Evolutionary conservation across 2,888 invertebrate genomes (phyloP).

Genomic region (Dryadula phaetusa): DNA sequence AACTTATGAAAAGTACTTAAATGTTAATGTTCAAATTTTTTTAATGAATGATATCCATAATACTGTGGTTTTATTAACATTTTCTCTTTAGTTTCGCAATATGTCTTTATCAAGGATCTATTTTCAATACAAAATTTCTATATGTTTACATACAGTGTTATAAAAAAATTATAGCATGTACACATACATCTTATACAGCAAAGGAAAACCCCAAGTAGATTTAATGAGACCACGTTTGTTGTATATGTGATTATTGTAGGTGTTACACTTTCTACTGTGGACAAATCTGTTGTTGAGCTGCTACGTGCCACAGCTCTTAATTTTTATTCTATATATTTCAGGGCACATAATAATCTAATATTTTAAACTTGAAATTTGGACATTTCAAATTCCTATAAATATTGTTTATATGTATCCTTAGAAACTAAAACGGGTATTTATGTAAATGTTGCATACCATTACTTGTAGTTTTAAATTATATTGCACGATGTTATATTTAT

Average conservation of each 20-base stretch:
- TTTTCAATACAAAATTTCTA: neutral
- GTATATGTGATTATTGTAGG: slow-evolving; percentile 29
- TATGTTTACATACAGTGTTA: neutral
- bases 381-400: neutral
- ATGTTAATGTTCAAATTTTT: no score
- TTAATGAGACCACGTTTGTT: slow-evolving; percentile 31
- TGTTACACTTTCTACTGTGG: slow-evolving; percentile 52
- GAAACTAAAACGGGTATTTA: no score
- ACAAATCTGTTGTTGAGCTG: slow-evolving; percentile 46
- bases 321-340: slow-evolving; percentile 39
- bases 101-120: neutral
- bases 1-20: no score
- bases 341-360: neutral
- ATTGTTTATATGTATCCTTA: no score
- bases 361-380: neutral
- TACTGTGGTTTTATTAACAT: neutral
- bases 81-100: neutral
- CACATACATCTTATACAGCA: neutral
- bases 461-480: no score
- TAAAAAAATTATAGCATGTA: no score
- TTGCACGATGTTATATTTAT: no score
- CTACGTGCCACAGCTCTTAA: slow-evolving; percentile 43
- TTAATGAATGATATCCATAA: no score
- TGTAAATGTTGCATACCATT: no score
- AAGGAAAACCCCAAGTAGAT: slow-evolving; percentile 26